Conservation (phyloP, 1,140 invertebrate genomes). For the Drosophila parvula region DNA sequence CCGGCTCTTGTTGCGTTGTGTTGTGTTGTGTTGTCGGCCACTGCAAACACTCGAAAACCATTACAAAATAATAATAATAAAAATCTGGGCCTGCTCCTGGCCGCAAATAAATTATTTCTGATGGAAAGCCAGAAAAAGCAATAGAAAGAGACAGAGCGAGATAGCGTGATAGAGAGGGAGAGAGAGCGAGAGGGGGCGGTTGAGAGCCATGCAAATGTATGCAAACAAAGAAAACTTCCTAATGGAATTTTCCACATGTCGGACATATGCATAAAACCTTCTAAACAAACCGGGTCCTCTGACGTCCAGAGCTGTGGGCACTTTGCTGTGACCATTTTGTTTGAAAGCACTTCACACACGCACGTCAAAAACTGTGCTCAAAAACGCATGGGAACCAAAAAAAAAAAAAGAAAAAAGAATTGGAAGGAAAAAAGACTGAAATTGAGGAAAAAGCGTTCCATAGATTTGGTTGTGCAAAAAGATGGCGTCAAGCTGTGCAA, state of each 20-base stretch:
- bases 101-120: conserved; percentile 73
- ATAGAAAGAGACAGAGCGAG: not conserved
- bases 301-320: conserved; percentile 41
- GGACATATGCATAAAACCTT: conserved; percentile 80
- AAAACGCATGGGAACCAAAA: conserved; percentile 19
- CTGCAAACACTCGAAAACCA: conserved; percentile 76
- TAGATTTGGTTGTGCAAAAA: conserved; percentile 28
- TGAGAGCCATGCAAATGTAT: conserved; percentile 72
- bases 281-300: conserved; percentile 59
- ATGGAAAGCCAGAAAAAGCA: conserved; percentile 34
- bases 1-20: not conserved
- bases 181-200: too few relatives aligned
- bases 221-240: conserved; percentile 81
- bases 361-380: conserved; percentile 62
- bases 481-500: conserved; percentile 61
- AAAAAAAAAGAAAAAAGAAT: not conserved
- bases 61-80: conserved; percentile 81
- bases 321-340: conserved; percentile 62
- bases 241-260: conserved; percentile 81
- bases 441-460: conserved; percentile 12
- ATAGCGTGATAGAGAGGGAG: not conserved
- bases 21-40: conserved; percentile 18
- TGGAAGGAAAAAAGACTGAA: conserved; percentile 1
- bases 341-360: conserved; percentile 69
- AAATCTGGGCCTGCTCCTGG: conserved; percentile 51